A percentile compares a stretch with the other conserved stretches of the same genome.
Conservation (phyloP, 2,888 invertebrate species). For the Callinectes sapidus region DNA sequence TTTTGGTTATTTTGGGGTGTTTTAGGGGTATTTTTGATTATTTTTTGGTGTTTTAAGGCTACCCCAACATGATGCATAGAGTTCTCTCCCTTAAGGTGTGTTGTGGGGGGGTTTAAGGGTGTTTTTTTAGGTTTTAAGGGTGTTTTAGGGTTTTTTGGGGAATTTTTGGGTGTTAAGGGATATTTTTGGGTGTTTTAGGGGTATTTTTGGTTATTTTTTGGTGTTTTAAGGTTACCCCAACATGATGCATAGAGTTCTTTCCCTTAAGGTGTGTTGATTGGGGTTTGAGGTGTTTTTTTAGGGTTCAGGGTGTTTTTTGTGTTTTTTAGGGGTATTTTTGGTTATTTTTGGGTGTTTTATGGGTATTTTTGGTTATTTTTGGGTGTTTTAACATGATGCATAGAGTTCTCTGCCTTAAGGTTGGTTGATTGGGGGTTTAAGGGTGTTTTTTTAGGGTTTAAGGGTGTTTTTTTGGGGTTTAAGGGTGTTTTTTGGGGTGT, state of each 20-base stretch:
- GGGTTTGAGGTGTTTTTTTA: background rate
- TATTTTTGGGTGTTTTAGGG: background rate
- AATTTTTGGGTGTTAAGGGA: background rate
- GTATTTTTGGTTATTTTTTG: background rate
- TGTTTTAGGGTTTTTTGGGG: background rate
- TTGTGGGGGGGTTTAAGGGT: background rate
- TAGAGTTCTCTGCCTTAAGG: no score
- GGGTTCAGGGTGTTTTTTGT: background rate
- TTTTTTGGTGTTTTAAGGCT: constrained; percentile 47
- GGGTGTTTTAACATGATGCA: no score
- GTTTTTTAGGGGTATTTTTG: no score
- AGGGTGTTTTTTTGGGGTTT: no score
- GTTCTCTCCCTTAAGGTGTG: constrained; percentile 69
- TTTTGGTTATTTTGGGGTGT: background rate
- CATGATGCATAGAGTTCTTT: constrained; percentile 71
- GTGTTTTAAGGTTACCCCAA: constrained; percentile 54
- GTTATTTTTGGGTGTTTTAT: no score
- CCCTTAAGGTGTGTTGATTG: constrained; percentile 20
- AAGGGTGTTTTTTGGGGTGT: no score
- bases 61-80: constrained; percentile 72
- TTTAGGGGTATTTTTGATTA: background rate
- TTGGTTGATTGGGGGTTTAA: no score
- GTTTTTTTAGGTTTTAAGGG: background rate
- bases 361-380: no score
- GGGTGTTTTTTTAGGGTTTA: no score